These are phyloP conservation scores for Enteromius argenteus DNA, from an alignment of 2,797 vertebrate genomes.

Conservation along the genomic window DNA sequence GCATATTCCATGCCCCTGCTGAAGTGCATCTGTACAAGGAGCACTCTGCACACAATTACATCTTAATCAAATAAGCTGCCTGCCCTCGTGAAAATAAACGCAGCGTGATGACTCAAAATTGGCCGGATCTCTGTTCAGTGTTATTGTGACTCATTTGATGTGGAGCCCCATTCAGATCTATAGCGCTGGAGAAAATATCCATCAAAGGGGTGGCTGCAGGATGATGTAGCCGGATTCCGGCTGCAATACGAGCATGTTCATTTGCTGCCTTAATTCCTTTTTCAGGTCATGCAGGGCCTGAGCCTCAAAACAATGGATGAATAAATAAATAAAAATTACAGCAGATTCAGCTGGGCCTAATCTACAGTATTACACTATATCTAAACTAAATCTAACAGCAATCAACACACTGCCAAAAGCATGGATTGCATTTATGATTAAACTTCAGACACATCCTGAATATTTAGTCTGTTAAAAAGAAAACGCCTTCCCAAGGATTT, in stretches of 20 bases:
- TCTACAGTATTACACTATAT: constrained; percentile 8
- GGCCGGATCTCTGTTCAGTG: constrained; percentile 60
- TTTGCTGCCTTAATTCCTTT: constrained; percentile 24
- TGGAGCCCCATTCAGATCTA: constrained; percentile 46
- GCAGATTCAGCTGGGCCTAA: constrained; percentile 26
- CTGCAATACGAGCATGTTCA: background rate
- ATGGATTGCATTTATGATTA: background rate
- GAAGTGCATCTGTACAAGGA: constrained; percentile 47
- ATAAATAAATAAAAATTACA: constrained; percentile 23
- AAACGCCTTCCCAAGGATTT: background rate
- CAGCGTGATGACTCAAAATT: constrained; percentile 52
- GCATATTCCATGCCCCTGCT: constrained; percentile 52
- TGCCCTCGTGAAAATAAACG: constrained; percentile 62
- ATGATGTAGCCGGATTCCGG: constrained; percentile 4
- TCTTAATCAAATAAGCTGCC: constrained; percentile 66
- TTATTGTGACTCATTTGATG: constrained; percentile 57
- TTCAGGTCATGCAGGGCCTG: constrained; percentile 20
- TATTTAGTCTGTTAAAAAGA: background rate
- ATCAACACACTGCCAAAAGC: constrained; percentile 13
- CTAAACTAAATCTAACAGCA: constrained; percentile 9
- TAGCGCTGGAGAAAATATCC: constrained; percentile 44
- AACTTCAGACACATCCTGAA: background rate
- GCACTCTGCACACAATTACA: constrained; percentile 62
- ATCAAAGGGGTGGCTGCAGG: constrained; percentile 19
- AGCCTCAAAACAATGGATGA: constrained; percentile 1